Evolutionary conservation across 1,140 invertebrate species (phyloP).

Genomic region (Triops longicaudatus): DNA sequence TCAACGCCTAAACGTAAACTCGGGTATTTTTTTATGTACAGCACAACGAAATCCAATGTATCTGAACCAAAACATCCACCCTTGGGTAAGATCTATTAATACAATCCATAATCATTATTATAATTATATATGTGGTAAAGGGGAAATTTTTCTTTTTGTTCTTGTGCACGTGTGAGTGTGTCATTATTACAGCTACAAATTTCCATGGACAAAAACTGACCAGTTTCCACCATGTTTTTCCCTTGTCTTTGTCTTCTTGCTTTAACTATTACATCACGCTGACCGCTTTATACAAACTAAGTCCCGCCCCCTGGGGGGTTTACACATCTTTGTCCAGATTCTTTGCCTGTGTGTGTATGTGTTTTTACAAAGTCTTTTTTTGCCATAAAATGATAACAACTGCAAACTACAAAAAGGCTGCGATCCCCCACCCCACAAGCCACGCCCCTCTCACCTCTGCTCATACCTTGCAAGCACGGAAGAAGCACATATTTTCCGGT

Average conservation of each 20-base stretch:
- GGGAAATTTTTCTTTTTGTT: too few relatives aligned
- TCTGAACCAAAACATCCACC: not conserved
- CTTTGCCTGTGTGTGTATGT: not conserved
- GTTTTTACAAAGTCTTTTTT: not conserved
- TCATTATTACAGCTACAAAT: too few relatives aligned
- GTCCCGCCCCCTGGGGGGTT: not conserved
- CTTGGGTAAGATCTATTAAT: not conserved
- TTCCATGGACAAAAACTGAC: too few relatives aligned
- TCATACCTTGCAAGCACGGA: not conserved
- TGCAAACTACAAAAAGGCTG: not conserved
- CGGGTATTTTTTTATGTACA: not conserved
- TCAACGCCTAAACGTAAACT: not conserved
- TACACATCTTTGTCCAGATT: not conserved
- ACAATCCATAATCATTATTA: not conserved
- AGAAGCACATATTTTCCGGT: too few relatives aligned
- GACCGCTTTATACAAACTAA: conserved; percentile 8
- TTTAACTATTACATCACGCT: not conserved
- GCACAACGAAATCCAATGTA: conserved; percentile 11
- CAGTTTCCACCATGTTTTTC: too few relatives aligned
- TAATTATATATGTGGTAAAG: too few relatives aligned
- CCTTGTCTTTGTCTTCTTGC: not conserved
- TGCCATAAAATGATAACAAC: not conserved
- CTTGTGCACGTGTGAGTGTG: too few relatives aligned
- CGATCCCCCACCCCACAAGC: not conserved
- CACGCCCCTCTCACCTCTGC: not conserved